Percentiles rank a stretch among this genome's conserved stretches.
phyloP scores from a whole-genome alignment of 2,888 invertebrate species.

The Caenorhabditis becei region DNA sequence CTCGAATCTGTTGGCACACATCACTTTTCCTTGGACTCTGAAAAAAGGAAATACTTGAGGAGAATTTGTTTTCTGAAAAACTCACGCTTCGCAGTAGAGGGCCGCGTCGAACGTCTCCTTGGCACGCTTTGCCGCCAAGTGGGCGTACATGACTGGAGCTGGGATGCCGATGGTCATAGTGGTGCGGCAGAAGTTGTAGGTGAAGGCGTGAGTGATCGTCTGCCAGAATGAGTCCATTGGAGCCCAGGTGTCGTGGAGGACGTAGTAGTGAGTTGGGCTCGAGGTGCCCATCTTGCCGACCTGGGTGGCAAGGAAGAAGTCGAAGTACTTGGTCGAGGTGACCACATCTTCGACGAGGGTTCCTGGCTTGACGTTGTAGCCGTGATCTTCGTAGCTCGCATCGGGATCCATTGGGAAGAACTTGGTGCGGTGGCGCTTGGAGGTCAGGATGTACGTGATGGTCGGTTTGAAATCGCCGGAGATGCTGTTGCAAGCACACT shows the following conservation, averaged over 20 bases:
- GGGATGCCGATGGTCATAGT: too few relatives aligned
- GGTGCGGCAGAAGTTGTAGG: too few relatives aligned
- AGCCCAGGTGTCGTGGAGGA: constrained; percentile 89
- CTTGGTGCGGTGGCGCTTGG: constrained; percentile 59
- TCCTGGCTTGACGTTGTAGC: constrained; percentile 73
- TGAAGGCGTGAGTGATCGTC: constrained; percentile 87
- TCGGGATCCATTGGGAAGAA: constrained; percentile 33
- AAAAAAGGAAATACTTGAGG: too few relatives aligned
- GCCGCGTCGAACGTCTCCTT: constrained; percentile 48
- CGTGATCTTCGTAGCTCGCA: neutral
- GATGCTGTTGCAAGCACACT: constrained; percentile 33
- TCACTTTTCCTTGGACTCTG: too few relatives aligned
- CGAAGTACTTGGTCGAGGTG: too few relatives aligned
- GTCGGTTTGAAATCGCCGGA: constrained; percentile 40
- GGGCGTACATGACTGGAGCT: too few relatives aligned
- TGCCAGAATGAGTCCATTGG: constrained; percentile 87
- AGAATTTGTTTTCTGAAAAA: too few relatives aligned
- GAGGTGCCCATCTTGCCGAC: constrained; percentile 77
- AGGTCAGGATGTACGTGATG: constrained; percentile 57
- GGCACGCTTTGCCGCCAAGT: constrained; percentile 48
- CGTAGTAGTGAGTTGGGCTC: constrained; percentile 88
- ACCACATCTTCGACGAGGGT: constrained; percentile 75
- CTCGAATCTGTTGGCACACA: too few relatives aligned
- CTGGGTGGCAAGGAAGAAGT: constrained; percentile 78
- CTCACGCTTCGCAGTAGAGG: too few relatives aligned